Percentiles rank a stretch among this genome's conserved stretches.
These are phyloP conservation scores for Zygaena filipendulae DNA, from an alignment of 2,888 invertebrate species.

Conservation along the genomic window DNA sequence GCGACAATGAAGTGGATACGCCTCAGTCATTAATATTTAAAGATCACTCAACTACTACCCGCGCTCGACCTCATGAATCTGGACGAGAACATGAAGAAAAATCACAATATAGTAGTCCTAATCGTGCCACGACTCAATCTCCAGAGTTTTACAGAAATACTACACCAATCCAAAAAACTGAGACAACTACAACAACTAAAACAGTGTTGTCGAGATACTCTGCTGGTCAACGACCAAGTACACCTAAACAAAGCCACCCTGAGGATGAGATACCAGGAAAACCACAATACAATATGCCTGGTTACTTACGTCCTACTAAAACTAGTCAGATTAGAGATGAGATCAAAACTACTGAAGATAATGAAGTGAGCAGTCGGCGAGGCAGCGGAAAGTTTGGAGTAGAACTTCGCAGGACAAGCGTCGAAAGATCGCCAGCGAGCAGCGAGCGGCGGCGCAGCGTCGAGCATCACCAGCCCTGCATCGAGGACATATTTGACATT, in stretches of 20 bases:
- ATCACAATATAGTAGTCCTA: slow-evolving; percentile 29
- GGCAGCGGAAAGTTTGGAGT: slow-evolving; percentile 76
- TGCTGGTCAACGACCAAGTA: slow-evolving; percentile 28
- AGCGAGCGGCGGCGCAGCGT: slow-evolving; percentile 54
- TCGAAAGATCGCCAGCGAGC: slow-evolving; percentile 54
- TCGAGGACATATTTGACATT: slow-evolving; percentile 80
- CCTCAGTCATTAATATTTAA: no score
- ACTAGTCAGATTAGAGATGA: slow-evolving; percentile 51
- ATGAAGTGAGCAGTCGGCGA: slow-evolving; percentile 56
- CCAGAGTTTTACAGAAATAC: slow-evolving; percentile 32
- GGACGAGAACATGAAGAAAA: slow-evolving; percentile 22
- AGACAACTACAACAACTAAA: slow-evolving; percentile 27
- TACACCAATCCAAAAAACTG: slow-evolving; percentile 27
- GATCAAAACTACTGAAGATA: slow-evolving; percentile 33
- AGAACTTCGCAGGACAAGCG: slow-evolving; percentile 69
- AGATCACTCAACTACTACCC: slow-evolving; percentile 23
- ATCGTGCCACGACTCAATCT: slow-evolving; percentile 26
- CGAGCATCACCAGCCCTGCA: slow-evolving; percentile 63
- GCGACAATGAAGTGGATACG: slow-evolving; percentile 29
- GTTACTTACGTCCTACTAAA: slow-evolving; percentile 45
- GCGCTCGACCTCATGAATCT: slow-evolving; percentile 19
- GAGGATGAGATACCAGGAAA: slow-evolving; percentile 27
- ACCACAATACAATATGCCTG: slow-evolving; percentile 35
- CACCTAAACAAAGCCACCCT: slow-evolving; percentile 25
- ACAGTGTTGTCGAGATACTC: slow-evolving; percentile 28